Base-by-base conservation (phyloP, 2,888 invertebrate genomes). In the Drosophila mimetica region DNA sequence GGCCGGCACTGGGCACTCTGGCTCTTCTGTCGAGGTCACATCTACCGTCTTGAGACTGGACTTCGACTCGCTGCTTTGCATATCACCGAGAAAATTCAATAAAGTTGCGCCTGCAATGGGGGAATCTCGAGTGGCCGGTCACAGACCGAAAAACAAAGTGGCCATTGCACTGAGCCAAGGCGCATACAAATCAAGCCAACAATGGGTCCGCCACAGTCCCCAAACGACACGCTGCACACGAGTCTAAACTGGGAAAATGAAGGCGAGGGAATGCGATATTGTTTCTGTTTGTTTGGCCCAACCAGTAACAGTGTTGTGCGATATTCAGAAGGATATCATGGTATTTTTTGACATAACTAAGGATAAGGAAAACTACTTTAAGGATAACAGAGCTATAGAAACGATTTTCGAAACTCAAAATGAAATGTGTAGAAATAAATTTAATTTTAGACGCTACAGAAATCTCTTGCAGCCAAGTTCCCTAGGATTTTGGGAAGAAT, bases 151-250 rank as follows among this genome's bases (percentile, higher is more conserved):
- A 80, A 75, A 66, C 83, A 76, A 72, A 79, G 79, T 88, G 88
- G 85, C 81, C 67, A 39, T 71, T 79, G 79, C 78, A 74, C 37
- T 44, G 53, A 67, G 75, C 65, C 87, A 74, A 67, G 71, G 58
- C 82, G 75, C 86, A 80, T 85, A 82, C 79, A 80, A 80, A 80
- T 84, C 81, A 86, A 84, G 58, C 54, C 63, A 77, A 51, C 72
- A 78, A 69, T 30, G 52, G 41, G 14, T 36, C n/a, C 34, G 42
- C 44, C 59, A 18, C 39, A 1, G 50, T 44, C 34, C 61, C 71
- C 59, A 14, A 41, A 18, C 51, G 16, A 36, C 37, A 20, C 14
- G 32, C 7, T 9, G 47, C 42, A 59, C 48, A 63, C 32, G 36
- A 37, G 46, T 41, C 25, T 7, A 41, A 18, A 14, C 30, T 16